A percentile compares a stretch with the other conserved stretches of the same genome.
phyloP scores from a whole-genome alignment of 2,888 invertebrate species.

The Philopedon plagiatum region DNA sequence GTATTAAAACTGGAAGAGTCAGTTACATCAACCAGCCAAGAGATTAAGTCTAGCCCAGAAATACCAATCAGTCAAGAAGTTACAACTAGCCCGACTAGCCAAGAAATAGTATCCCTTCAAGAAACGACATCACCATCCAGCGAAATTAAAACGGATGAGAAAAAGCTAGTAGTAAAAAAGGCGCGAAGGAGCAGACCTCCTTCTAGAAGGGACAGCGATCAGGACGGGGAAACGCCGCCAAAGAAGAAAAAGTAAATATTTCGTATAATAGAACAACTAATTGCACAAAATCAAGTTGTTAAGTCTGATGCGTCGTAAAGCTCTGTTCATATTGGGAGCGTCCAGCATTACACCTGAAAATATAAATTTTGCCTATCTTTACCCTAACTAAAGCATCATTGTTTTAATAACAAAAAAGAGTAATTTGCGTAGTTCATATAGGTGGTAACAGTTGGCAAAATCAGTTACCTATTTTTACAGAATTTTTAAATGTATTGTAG shows the following conservation, averaged over 20 bases:
- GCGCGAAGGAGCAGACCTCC: slow-evolving; percentile 48
- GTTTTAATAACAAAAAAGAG: too few species aligned
- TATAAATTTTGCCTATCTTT: too few species aligned
- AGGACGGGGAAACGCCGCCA: slow-evolving; percentile 28
- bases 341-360: too few species aligned
- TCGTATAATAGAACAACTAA: too few species aligned
- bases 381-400: too few species aligned
- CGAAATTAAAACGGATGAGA: slow-evolving; percentile 52
- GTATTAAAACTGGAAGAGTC: slow-evolving; percentile 55
- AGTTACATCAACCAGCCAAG: slow-evolving; percentile 59
- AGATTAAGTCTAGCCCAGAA: slow-evolving; percentile 59
- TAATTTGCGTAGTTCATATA: too few species aligned
- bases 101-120: not conserved
- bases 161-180: slow-evolving; percentile 61
- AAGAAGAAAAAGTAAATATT: slow-evolving; percentile 40
- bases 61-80: slow-evolving; percentile 54
- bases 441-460: too few species aligned
- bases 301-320: too few species aligned
- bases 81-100: not conserved
- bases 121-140: not conserved
- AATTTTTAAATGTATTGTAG: slow-evolving; percentile 22
- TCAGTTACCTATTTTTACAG: too few species aligned
- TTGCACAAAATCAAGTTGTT: too few species aligned
- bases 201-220: slow-evolving; percentile 25
- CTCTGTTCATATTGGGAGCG: too few species aligned